Conservation (phyloP, 2,797 vertebrate genomes). For the Heliangelus exortis region DNA sequence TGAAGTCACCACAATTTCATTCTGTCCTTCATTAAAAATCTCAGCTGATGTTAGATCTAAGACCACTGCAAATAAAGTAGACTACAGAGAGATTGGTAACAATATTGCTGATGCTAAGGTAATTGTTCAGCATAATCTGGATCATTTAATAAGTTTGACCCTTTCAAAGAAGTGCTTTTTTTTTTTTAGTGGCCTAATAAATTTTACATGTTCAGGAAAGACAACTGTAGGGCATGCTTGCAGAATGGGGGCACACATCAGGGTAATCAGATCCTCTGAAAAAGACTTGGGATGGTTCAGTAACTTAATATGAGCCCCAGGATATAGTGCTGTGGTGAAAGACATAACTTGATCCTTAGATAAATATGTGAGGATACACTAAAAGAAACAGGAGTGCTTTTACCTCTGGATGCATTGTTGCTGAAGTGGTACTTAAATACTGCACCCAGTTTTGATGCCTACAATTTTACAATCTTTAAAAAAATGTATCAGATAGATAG, state of each 20-base stretch:
- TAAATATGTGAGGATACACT: not conserved
- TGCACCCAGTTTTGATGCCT: not conserved
- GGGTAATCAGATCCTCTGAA: not conserved
- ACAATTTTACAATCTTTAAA: not conserved
- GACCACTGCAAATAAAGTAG: not conserved
- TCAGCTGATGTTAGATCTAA: not conserved
- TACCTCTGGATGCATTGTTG: fast-evolving
- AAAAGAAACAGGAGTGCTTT: not conserved
- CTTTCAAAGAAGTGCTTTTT: not conserved
- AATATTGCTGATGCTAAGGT: fast-evolving
- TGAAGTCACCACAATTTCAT: not conserved
- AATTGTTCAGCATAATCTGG: not conserved
- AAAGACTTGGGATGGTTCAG: constrained; percentile 1
- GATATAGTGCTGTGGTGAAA: not conserved
- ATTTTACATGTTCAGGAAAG: not conserved
- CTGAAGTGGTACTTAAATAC: not conserved
- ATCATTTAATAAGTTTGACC: not conserved
- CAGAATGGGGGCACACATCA: not conserved
- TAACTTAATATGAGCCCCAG: not conserved
- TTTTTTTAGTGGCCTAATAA: not conserved
- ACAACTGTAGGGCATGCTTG: not conserved
- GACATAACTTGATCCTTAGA: not conserved
- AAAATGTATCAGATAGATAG: not conserved
- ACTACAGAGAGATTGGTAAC: not conserved
- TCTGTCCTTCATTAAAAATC: not conserved